Evolutionary conservation across 2,888 invertebrate genomes (phyloP).

Genomic region (Hydropsyche betteni): DNA sequence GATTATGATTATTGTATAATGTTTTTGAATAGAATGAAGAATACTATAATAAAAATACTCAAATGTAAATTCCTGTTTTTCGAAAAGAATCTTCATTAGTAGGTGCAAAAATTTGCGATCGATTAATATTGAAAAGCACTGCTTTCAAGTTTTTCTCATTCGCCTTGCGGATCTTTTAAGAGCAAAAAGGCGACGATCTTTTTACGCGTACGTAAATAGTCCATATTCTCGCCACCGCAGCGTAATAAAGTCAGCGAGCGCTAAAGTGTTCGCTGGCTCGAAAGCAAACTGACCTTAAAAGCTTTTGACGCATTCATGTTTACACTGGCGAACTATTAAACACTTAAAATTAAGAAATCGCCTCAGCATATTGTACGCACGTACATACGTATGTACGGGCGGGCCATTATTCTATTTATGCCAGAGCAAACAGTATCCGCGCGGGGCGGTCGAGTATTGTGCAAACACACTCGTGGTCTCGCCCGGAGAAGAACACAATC

Average conservation of each 20-base stretch:
- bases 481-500: slow-evolving; percentile 21
- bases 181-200: slow-evolving; percentile 11
- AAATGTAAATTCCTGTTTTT: too few relatives aligned
- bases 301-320: slow-evolving; percentile 51
- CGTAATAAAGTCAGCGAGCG: slow-evolving; percentile 27
- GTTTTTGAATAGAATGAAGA: too few relatives aligned
- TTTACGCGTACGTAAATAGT: slow-evolving; percentile 38
- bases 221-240: slow-evolving; percentile 32
- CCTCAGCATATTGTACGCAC: slow-evolving; percentile 47
- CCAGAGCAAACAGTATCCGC: slow-evolving; percentile 30
- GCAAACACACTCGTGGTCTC: slow-evolving; percentile 33
- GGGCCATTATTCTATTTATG: slow-evolving; percentile 50
- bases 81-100: too few relatives aligned
- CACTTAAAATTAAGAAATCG: slow-evolving; percentile 52
- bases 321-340: slow-evolving; percentile 49
- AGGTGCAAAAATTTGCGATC: not conserved
- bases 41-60: too few relatives aligned
- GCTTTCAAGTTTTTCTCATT: too few relatives aligned
- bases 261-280: slow-evolving; percentile 38
- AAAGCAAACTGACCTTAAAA: slow-evolving; percentile 52
- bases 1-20: too few relatives aligned
- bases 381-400: slow-evolving; percentile 36
- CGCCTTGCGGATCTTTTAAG: too few relatives aligned
- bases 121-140: not conserved
- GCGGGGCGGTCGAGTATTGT: slow-evolving; percentile 34